Percentiles rank a stretch among this genome's conserved stretches.
Conservation (phyloP, 2,888 invertebrate genomes). For the Mycalesis mineus region DNA sequence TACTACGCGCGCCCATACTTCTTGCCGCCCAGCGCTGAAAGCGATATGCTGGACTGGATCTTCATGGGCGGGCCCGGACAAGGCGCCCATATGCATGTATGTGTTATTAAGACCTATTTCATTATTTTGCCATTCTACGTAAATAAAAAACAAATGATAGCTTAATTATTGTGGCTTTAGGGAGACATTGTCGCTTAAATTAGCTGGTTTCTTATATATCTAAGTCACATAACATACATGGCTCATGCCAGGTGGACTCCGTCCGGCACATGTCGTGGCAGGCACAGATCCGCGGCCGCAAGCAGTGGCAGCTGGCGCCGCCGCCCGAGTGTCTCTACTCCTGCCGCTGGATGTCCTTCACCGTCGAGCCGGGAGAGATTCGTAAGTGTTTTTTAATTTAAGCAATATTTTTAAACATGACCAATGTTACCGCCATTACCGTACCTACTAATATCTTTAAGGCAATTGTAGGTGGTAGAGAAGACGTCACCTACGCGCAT, state of each 20-base stretch:
- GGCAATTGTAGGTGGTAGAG: too few species aligned
- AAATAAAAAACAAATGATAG: too few species aligned
- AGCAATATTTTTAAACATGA: too few species aligned
- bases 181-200: too few species aligned
- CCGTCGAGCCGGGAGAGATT: constrained; percentile 92
- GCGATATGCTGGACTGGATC: constrained; percentile 95
- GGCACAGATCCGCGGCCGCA: constrained; percentile 93
- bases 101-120: too few species aligned
- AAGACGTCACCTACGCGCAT: too few species aligned
- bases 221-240: neutral
- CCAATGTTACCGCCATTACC: too few species aligned
- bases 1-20: constrained; percentile 94
- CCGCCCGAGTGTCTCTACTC: constrained; percentile 93
- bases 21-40: constrained; percentile 90
- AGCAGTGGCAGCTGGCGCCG: constrained; percentile 93
- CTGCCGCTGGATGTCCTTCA: constrained; percentile 83
- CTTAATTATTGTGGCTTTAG: too few species aligned
- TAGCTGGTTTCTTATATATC: too few species aligned
- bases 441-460: too few species aligned
- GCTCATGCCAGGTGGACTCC: constrained; percentile 89
- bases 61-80: constrained; percentile 97
- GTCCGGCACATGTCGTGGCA: constrained; percentile 98
- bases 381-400: constrained; percentile 76
- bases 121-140: too few species aligned
- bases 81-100: constrained; percentile 97